A percentile compares a stretch with the other conserved stretches of the same genome.
Conservation (phyloP, 23 tunicate species). For the Halocynthia aurantium region DNA sequence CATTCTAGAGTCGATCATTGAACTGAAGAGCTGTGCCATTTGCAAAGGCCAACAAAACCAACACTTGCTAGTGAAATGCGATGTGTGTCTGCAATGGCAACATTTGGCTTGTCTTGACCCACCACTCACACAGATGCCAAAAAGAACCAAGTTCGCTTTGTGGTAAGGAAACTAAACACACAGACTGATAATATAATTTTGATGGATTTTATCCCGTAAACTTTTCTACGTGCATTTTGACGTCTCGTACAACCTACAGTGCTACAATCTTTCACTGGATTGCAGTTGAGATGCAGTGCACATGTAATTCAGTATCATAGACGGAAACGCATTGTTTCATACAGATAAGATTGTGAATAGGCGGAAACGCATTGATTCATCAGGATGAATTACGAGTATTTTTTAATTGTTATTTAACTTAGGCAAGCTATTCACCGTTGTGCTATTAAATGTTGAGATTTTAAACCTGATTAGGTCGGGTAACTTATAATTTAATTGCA, state of each 20-base stretch:
- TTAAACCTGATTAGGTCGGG: too few relatives aligned
- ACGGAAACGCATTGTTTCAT: too few relatives aligned
- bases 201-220: not conserved
- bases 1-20: slow-evolving; percentile 17
- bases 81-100: slow-evolving; percentile 50
- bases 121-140: slow-evolving; percentile 79
- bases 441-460: too few relatives aligned
- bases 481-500: too few relatives aligned
- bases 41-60: slow-evolving; percentile 47
- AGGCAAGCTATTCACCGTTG: too few relatives aligned
- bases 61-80: slow-evolving; percentile 67
- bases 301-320: too few relatives aligned
- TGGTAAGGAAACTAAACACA: slow-evolving; percentile 45
- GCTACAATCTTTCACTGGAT: too few relatives aligned
- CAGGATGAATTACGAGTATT: too few relatives aligned
- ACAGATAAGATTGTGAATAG: too few relatives aligned
- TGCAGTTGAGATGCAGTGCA: too few relatives aligned
- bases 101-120: slow-evolving; percentile 80
- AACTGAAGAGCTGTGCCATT: slow-evolving; percentile 37
- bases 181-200: not conserved
- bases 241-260: not conserved
- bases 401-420: too few relatives aligned
- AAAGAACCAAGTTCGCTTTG: slow-evolving; percentile 51
- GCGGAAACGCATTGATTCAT: too few relatives aligned
- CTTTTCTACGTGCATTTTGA: not conserved